These are phyloP conservation scores for Adineta ricciae DNA, from an alignment of 2,888 invertebrate genomes.

Conservation along the genomic window DNA sequence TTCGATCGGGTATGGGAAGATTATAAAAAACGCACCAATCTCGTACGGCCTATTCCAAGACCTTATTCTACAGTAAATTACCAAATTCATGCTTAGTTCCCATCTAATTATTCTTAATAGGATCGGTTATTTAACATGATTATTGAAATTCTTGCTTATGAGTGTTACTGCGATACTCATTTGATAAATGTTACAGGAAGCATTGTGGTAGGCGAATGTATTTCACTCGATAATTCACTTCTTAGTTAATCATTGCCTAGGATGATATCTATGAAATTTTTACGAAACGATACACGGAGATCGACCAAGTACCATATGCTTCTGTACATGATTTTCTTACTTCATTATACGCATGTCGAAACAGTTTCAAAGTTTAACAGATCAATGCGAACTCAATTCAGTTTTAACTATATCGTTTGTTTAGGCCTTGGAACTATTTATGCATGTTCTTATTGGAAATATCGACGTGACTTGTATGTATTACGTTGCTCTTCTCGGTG, in stretches of 20 bases:
- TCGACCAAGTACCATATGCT: slow-evolving; percentile 26
- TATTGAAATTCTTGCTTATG: neutral
- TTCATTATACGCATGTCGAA: slow-evolving; percentile 20
- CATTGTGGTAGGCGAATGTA: slow-evolving; percentile 17
- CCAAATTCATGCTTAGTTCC: neutral
- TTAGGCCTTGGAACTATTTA: slow-evolving; percentile 29
- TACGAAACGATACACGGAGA: slow-evolving; percentile 20
- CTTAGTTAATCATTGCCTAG: neutral
- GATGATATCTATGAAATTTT: slow-evolving; percentile 32
- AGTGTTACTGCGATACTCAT: slow-evolving; percentile 18
- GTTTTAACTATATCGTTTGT: neutral
- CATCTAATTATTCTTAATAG: slow-evolving; percentile 6
- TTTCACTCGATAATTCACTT: neutral
- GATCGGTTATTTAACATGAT: slow-evolving; percentile 22
- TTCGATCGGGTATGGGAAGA: slow-evolving; percentile 31
- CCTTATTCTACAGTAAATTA: slow-evolving; percentile 26
- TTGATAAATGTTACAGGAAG: neutral
- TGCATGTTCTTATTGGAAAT: slow-evolving; percentile 30
- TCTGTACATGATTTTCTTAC: slow-evolving; percentile 26
- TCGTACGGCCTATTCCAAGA: slow-evolving; percentile 25
- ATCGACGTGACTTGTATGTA: slow-evolving; percentile 24
- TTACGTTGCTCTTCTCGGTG: slow-evolving; percentile 22
- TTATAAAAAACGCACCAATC: slow-evolving; percentile 24
- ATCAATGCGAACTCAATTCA: neutral
- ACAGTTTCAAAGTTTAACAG: slow-evolving; percentile 4